Base-by-base conservation (phyloP, 2,113 vertebrate genomes). In the Stigmatopora argus region DNA sequence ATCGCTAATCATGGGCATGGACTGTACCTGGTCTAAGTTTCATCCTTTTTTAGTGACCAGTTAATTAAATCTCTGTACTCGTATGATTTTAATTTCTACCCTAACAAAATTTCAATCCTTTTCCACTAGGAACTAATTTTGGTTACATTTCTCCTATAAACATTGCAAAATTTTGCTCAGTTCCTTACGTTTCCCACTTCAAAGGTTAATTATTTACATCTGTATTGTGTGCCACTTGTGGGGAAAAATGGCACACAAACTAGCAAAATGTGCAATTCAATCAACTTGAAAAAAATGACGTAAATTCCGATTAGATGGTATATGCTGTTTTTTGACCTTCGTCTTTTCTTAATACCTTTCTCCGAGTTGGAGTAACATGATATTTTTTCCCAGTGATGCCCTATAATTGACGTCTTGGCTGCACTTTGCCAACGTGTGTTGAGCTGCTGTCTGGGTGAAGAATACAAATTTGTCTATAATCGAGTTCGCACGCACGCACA, bases 391-490 rank as follows among this genome's bases (percentile, higher is more conserved):
- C 62, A 7, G 51, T 79, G 86, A 82, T 74, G 77, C 72, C 0
- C 71, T 67, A 62, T 88, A 88, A 91, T 86, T 91, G 89, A 90
- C 86, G 77, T 81, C 79, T 31, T 62, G 76, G 71, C 74, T 83
- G 82, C 82, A 81, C 82, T 86, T 85, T 86, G 74, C 80, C 80
- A 81, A 80, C 82, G 84, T 67, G 73, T 69, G 88, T 79, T 82
- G 82, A 90, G 80, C 72, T 56, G 78, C 85, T 79, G 82, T 90
- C 85, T 80, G 64, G 47, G 38, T 69, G 75, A 87, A 83, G 86
- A 90, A 90, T 87, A 91, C 91, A 86, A 90, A 92, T 93, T 92
- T 92, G 93, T 92, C 91, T 88, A 79, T 82, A 78, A 92, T 92
- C 87, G 88, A 88, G 23, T 14, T 3, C 45, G 13, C 45, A 46